These are phyloP conservation scores for Etheostoma cragini DNA, from an alignment of 2,113 vertebrate genomes.

Conservation along the genomic window DNA sequence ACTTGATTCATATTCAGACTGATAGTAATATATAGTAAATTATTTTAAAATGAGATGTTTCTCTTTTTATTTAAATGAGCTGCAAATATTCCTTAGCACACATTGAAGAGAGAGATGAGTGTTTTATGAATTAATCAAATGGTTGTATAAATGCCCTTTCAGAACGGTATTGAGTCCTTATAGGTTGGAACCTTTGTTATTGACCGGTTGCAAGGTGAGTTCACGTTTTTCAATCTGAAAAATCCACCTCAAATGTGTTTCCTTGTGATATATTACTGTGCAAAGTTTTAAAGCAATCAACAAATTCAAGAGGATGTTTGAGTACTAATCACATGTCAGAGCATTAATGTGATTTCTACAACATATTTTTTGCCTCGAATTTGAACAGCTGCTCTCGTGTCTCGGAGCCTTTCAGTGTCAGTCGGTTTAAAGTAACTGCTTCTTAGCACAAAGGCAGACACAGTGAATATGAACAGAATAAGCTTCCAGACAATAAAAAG, in stretches of 20 bases:
- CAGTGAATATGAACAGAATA: conserved; percentile 71
- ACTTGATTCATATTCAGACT: conserved; percentile 1
- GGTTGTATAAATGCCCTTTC: conserved; percentile 5
- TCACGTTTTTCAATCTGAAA: conserved; percentile 1
- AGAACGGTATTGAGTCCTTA: not conserved
- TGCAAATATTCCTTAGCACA: conserved; percentile 3
- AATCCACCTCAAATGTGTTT: not conserved
- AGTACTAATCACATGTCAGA: conserved; percentile 33
- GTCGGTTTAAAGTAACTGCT: conserved; percentile 53
- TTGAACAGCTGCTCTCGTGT: conserved; percentile 50
- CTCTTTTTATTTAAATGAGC: conserved; percentile 39
- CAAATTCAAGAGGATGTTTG: not conserved
- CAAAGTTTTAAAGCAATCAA: conserved; percentile 5
- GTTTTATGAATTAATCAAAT: not conserved
- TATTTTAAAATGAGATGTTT: conserved; percentile 27
- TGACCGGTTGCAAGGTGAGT: not conserved
- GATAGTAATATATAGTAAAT: conserved; percentile 15
- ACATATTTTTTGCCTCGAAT: conserved; percentile 56
- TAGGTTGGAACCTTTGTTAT: not conserved
- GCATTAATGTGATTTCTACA: conserved; percentile 34
- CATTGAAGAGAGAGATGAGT: not conserved
- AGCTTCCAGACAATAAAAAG: conserved; percentile 70
- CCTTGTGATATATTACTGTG: conserved; percentile 2
- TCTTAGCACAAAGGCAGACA: conserved; percentile 67
- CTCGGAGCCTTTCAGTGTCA: conserved; percentile 49